Conservation (phyloP, 1,140 invertebrate genomes). For the Heliconius congener region DNA sequence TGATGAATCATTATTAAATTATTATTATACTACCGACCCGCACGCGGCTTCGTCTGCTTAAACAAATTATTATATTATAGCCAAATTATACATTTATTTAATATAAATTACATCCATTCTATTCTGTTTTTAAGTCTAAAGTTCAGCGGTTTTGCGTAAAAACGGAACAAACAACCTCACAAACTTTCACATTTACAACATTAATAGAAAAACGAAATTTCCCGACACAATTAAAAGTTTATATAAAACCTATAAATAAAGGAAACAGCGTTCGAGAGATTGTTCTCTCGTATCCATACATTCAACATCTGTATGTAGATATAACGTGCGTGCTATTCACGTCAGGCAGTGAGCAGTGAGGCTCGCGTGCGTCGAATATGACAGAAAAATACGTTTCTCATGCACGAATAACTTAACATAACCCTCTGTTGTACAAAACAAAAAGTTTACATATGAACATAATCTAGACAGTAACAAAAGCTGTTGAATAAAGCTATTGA, state of each 20-base stretch:
- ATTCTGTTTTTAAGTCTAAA: too few relatives aligned
- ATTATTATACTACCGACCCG: too few relatives aligned
- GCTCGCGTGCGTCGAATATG: conserved; percentile 9
- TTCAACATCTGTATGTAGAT: background rate
- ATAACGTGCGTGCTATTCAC: background rate
- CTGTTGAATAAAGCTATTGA: background rate
- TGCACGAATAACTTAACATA: conserved; percentile 17
- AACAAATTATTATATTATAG: too few relatives aligned
- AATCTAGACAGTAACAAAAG: background rate
- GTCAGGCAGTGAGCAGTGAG: background rate
- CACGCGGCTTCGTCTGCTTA: too few relatives aligned
- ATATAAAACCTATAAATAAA: background rate
- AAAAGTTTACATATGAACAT: background rate
- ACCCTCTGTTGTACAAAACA: conserved; percentile 13
- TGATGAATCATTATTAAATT: too few relatives aligned
- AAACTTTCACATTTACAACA: too few relatives aligned
- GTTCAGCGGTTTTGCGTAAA: too few relatives aligned
- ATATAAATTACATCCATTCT: too few relatives aligned
- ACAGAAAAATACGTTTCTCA: conserved; percentile 22
- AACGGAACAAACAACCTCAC: too few relatives aligned
- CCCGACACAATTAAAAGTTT: background rate
- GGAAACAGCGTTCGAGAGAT: background rate
- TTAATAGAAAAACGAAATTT: too few relatives aligned
- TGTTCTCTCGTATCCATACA: background rate
- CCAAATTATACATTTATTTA: too few relatives aligned